These are phyloP conservation scores for Tubulanus polymorphus DNA, from an alignment of 2,888 invertebrate species.

Conservation along the genomic window DNA sequence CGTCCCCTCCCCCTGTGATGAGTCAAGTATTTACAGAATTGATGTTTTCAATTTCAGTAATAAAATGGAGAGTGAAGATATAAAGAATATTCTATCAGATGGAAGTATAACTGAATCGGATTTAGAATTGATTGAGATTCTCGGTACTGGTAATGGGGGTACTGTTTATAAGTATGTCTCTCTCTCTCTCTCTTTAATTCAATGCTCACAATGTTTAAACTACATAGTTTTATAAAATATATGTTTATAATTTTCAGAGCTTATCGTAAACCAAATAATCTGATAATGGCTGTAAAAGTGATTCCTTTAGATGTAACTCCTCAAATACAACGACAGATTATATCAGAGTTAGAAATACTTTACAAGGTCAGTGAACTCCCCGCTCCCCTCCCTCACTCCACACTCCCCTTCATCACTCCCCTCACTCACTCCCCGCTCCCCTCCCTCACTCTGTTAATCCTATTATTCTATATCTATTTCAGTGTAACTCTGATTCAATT, in stretches of 20 bases:
- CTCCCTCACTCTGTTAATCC: no score
- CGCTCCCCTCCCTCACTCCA: no score
- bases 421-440: no score
- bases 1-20: no score
- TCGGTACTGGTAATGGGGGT: conserved; percentile 49
- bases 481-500: conserved; percentile 49
- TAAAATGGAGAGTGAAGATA: conserved; percentile 23
- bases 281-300: conserved; percentile 47
- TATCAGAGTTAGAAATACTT: conserved; percentile 49
- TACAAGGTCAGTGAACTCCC: conserved; percentile 33
- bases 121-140: conserved; percentile 29
- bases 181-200: background rate
- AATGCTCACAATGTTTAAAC: background rate
- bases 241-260: conserved; percentile 31
- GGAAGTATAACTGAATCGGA: conserved; percentile 37
- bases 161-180: conserved; percentile 41
- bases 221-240: background rate
- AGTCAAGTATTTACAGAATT: no score
- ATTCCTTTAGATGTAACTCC: conserved; percentile 46
- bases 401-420: no score
- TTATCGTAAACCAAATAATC: conserved; percentile 35
- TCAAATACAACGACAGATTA: conserved; percentile 45
- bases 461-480: no score
- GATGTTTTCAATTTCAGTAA: background rate
- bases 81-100: conserved; percentile 33